phyloP scores from a whole-genome alignment of 1,140 invertebrate species.

The Zophobas morio region DNA sequence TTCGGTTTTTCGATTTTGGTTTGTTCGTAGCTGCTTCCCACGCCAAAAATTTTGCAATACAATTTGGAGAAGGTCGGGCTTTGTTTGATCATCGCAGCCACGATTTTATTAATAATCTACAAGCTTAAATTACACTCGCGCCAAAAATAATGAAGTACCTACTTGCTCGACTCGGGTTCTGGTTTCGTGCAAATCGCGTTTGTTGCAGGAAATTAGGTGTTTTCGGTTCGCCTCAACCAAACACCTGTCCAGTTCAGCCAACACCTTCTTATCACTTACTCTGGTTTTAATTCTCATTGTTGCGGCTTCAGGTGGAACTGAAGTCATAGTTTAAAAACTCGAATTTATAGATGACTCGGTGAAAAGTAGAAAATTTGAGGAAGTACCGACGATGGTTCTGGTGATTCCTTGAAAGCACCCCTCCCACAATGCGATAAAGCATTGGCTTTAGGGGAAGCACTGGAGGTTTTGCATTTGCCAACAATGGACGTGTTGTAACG shows the following conservation, averaged over 20 bases:
- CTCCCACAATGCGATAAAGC: too few relatives aligned
- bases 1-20: conserved; percentile 69
- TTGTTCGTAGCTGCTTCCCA: conserved; percentile 70
- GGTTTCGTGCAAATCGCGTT: neutral
- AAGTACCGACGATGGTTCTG: too few relatives aligned
- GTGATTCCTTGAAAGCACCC: too few relatives aligned
- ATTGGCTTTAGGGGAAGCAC: too few relatives aligned
- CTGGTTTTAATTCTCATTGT: too few relatives aligned
- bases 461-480: too few relatives aligned
- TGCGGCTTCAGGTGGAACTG: too few relatives aligned
- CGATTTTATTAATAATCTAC: neutral
- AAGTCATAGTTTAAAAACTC: too few relatives aligned
- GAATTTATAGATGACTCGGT: too few relatives aligned
- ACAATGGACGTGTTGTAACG: too few relatives aligned
- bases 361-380: too few relatives aligned
- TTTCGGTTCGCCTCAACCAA: neutral
- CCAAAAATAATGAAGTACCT: neutral
- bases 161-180: conserved; percentile 1
- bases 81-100: neutral
- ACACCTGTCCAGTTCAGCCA: neutral
- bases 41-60: conserved; percentile 66
- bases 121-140: neutral
- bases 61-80: conserved; percentile 45
- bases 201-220: neutral
- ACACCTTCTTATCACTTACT: too few relatives aligned